phyloP scores from a whole-genome alignment of 1,140 invertebrate species.

The Arion vulgaris region DNA sequence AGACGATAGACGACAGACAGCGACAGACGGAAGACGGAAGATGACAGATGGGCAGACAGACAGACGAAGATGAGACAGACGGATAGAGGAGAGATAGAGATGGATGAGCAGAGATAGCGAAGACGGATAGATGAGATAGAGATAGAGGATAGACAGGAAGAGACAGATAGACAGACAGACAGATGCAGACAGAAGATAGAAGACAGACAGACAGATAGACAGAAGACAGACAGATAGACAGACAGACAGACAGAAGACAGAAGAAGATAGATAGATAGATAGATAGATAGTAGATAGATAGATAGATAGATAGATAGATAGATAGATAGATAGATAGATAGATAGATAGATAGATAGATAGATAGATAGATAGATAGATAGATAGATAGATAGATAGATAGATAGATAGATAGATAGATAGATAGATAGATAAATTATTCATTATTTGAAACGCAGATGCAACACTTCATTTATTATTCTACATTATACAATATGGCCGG shows the following conservation, averaged over 20 bases:
- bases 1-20: not conserved
- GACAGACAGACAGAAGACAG: not conserved
- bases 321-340: not conserved
- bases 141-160: too few species aligned
- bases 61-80: too few species aligned
- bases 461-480: too few species aligned
- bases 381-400: constrained; percentile 1
- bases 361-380: not conserved
- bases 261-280: too few species aligned
- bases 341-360: not conserved
- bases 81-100: not conserved
- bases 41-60: not conserved
- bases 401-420: constrained; percentile 18
- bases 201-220: too few species aligned
- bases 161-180: too few species aligned
- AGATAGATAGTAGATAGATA: not conserved
- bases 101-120: not conserved
- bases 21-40: not conserved
- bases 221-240: not conserved
- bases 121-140: too few species aligned
- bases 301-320: not conserved
- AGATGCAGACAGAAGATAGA: too few species aligned
- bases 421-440: not conserved
- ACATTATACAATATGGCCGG: too few species aligned
- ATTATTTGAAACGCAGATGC: too few species aligned